A percentile compares a stretch with the other conserved stretches of the same genome.
Evolutionary conservation across 2,113 vertebrate species (phyloP).

Genomic region (Micronycteris hirsuta): DNA sequence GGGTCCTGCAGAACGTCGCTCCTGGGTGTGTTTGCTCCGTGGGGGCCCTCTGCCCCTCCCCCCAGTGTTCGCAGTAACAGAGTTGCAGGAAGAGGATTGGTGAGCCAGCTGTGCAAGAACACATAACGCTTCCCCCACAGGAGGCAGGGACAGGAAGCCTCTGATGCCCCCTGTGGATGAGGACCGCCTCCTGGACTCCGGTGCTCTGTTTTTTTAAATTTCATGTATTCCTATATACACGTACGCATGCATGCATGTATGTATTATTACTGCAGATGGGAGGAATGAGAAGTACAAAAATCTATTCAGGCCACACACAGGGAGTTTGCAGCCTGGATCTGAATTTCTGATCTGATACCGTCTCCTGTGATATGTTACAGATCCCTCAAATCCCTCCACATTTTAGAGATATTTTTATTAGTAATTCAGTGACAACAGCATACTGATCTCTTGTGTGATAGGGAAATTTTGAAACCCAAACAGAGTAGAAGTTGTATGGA

Average conservation of each 20-base stretch:
- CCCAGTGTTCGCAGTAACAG: no score
- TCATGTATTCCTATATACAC: background rate
- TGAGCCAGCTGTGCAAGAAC: no score
- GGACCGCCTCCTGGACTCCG: background rate
- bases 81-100: no score
- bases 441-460: background rate
- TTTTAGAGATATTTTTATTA: background rate
- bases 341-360: background rate
- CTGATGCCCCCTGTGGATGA: background rate
- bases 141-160: background rate
- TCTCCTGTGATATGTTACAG: background rate
- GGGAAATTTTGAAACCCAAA: background rate
- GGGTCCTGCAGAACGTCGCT: background rate
- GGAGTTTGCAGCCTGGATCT: background rate
- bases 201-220: background rate
- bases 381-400: background rate
- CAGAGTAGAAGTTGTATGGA: background rate
- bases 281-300: background rate
- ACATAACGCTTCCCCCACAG: accelerated
- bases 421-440: background rate
- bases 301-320: background rate
- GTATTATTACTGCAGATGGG: background rate
- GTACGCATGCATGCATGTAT: background rate
- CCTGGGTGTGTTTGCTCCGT: background rate
- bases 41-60: background rate